A percentile compares a stretch with the other conserved stretches of the same genome.
These are phyloP conservation scores for Gallinago paraguaiae DNA, from an alignment of 2,113 vertebrate genomes.

Conservation along the genomic window DNA sequence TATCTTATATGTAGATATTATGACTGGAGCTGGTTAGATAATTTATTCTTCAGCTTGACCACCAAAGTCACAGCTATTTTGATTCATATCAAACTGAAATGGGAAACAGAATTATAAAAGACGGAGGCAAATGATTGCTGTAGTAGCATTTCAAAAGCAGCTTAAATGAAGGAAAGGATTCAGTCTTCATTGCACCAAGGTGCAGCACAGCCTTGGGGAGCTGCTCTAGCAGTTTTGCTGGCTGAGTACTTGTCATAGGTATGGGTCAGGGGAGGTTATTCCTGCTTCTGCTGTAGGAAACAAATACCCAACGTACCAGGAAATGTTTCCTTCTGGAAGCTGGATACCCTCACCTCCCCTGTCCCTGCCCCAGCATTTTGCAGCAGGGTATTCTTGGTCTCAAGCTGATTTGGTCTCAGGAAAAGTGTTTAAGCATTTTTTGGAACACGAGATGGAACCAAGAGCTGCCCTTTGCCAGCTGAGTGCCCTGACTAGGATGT, in stretches of 20 bases:
- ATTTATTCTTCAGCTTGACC: neutral
- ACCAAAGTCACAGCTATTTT: neutral
- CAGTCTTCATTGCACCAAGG: neutral
- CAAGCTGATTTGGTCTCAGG: neutral
- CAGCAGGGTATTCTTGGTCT: neutral
- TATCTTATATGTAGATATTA: neutral
- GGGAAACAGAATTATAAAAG: neutral
- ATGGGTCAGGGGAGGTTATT: neutral
- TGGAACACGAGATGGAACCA: neutral
- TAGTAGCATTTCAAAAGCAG: neutral
- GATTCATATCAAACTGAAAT: neutral
- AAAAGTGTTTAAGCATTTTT: neutral
- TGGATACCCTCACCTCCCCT: rapidly evolving
- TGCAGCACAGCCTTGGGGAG: neutral
- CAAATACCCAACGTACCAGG: neutral
- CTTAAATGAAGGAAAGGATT: neutral
- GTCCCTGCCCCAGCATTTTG: neutral
- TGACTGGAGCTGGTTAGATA: neutral
- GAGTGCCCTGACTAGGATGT: neutral
- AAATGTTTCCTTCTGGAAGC: neutral
- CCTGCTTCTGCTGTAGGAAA: neutral
- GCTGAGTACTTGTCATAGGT: neutral
- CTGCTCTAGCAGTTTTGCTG: neutral
- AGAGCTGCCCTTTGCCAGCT: neutral
- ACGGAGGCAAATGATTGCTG: neutral